These are phyloP conservation scores for Drosophila austrosaltans DNA, from an alignment of 2,888 invertebrate genomes.

Conservation along the genomic window DNA sequence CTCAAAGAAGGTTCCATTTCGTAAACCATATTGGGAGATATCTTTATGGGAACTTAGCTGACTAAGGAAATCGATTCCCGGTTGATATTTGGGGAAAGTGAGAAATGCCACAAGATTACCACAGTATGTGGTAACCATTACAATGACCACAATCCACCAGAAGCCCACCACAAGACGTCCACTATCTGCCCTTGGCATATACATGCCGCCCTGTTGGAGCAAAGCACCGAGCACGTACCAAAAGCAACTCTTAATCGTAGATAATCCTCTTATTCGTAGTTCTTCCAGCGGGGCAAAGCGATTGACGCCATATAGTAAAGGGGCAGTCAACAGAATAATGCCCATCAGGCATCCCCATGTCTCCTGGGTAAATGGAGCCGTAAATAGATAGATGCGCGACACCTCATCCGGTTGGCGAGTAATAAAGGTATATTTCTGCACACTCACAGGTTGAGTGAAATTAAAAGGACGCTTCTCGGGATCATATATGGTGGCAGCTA, in stretches of 20 bases:
- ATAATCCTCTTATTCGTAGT: constrained; percentile 84
- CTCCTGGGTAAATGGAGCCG: constrained; percentile 91
- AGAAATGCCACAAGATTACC: constrained; percentile 96
- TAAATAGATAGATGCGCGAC: constrained; percentile 92
- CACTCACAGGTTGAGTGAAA: constrained; percentile 91
- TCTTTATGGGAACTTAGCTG: constrained; percentile 84
- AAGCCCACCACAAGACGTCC: constrained; percentile 93
- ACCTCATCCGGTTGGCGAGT: constrained; percentile 91
- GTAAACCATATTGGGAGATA: constrained; percentile 90
- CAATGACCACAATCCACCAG: constrained; percentile 96
- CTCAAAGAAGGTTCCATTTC: constrained; percentile 90
- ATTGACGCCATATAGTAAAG: constrained; percentile 90
- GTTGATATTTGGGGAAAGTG: constrained; percentile 90
- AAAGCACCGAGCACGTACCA: constrained; percentile 94
- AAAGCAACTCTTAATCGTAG: constrained; percentile 82
- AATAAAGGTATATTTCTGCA: constrained; percentile 91
- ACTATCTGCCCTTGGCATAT: constrained; percentile 92
- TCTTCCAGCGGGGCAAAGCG: constrained; percentile 86
- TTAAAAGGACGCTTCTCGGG: constrained; percentile 85
- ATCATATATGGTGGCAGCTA: constrained; percentile 82
- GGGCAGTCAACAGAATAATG: constrained; percentile 91
- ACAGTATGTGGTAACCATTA: constrained; percentile 95
- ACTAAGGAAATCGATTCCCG: constrained; percentile 79
- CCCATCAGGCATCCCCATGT: constrained; percentile 92
- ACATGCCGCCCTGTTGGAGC: constrained; percentile 95